phyloP scores from a whole-genome alignment of 2,797 vertebrate species.

The Hafferia zeledoni region DNA sequence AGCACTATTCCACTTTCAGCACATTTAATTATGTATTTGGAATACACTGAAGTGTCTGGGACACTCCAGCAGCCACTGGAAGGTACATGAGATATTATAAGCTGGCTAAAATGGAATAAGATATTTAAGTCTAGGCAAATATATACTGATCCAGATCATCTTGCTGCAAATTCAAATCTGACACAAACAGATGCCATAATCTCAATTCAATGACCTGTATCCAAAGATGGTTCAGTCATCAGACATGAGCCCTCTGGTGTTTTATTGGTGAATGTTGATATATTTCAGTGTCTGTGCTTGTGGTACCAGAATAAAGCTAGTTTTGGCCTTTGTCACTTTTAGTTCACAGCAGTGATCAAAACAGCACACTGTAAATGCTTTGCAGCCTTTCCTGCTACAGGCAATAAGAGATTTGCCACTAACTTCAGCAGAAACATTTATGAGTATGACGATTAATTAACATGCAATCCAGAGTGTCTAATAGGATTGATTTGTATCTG shows the following conservation, averaged over 20 bases:
- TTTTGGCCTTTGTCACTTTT: background rate
- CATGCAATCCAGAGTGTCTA: background rate
- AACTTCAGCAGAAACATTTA: constrained; percentile 14
- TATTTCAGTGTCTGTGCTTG: background rate
- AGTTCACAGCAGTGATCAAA: background rate
- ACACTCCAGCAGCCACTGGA: background rate
- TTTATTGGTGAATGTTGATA: background rate
- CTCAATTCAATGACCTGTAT: background rate
- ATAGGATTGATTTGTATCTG: constrained; percentile 45
- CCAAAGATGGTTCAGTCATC: background rate
- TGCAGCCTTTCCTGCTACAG: background rate
- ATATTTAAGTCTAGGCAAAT: background rate
- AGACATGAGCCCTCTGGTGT: background rate
- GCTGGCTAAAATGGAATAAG: background rate
- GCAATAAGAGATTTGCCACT: constrained; percentile 19
- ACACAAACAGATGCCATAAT: background rate
- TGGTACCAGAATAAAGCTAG: background rate
- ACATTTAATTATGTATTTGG: background rate
- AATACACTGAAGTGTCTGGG: background rate
- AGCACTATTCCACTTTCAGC: background rate
- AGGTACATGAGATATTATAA: background rate
- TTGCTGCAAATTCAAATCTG: background rate
- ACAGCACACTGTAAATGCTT: background rate
- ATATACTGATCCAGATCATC: background rate
- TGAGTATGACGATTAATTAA: constrained; percentile 2